phyloP scores from a whole-genome alignment of 1,140 invertebrate genomes.

The Apolygus lucorum region DNA sequence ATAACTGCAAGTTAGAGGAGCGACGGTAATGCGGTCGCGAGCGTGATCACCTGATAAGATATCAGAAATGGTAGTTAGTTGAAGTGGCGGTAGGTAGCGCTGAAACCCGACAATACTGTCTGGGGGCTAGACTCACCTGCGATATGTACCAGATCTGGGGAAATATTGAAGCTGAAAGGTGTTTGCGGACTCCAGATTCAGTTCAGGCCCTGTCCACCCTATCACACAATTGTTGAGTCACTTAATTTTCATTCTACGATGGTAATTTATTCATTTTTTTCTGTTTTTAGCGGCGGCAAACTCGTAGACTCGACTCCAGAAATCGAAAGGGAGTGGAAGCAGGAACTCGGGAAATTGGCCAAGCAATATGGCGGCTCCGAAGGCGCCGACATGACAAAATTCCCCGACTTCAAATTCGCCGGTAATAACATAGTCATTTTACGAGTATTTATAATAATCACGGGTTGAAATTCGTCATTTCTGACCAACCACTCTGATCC shows the following conservation, averaged over 20 bases:
- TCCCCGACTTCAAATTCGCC: constrained; percentile 50
- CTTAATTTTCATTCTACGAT: neutral
- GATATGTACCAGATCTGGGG: too few relatives aligned
- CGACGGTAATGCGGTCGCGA: too few relatives aligned
- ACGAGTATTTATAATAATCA: neutral
- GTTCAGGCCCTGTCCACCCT: too few relatives aligned
- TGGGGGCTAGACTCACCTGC: too few relatives aligned
- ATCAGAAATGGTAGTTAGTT: too few relatives aligned
- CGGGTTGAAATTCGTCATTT: neutral
- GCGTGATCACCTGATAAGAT: too few relatives aligned
- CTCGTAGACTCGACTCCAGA: constrained; percentile 70
- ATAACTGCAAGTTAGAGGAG: too few relatives aligned
- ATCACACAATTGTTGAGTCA: neutral
- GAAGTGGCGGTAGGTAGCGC: too few relatives aligned
- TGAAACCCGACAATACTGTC: too few relatives aligned
- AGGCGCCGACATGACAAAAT: constrained; percentile 76
- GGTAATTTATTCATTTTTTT: neutral
- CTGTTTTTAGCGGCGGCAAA: constrained; percentile 59
- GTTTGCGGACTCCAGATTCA: too few relatives aligned
- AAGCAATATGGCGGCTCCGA: constrained; percentile 64
- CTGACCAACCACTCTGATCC: neutral
- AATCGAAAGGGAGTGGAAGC: constrained; percentile 59
- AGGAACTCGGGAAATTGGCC: constrained; percentile 69
- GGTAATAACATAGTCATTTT: constrained; percentile 29
- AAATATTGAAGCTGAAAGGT: too few relatives aligned